Evolutionary conservation across 1,140 invertebrate species (phyloP).

Genomic region (Cyclina sinensis): DNA sequence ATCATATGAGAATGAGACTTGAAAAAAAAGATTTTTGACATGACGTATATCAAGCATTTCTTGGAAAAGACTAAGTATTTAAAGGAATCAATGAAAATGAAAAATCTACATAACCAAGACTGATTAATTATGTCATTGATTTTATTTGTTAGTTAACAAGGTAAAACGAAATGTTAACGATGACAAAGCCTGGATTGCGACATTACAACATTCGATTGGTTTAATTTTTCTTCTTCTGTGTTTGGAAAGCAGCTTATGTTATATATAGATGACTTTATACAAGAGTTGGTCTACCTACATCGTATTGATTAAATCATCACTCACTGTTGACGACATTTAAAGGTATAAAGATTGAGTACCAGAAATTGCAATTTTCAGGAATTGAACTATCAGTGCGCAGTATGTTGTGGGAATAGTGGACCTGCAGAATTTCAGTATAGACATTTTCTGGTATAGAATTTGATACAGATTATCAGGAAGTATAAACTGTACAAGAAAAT

Average conservation of each 20-base stretch:
- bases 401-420: background rate
- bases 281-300: background rate
- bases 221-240: background rate
- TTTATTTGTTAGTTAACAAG: background rate
- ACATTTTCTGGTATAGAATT: background rate
- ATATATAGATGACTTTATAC: background rate
- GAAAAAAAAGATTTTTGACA: no score
- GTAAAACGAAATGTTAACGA: background rate
- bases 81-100: no score
- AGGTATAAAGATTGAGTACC: constrained; percentile 48
- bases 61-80: no score
- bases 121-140: background rate
- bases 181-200: background rate
- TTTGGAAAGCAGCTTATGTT: background rate
- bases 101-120: no score
- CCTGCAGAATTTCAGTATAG: background rate
- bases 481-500: no score
- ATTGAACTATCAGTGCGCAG: background rate
- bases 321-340: constrained; percentile 22
- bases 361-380: constrained; percentile 33
- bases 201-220: constrained; percentile 27
- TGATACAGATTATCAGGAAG: no score
- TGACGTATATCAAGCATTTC: no score
- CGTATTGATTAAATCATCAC: constrained; percentile 17
- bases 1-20: no score